Percentiles rank a stretch among this genome's conserved stretches.
phyloP scores from a whole-genome alignment of 2,113 vertebrate species.

The Choloepus hoffmanni region DNA sequence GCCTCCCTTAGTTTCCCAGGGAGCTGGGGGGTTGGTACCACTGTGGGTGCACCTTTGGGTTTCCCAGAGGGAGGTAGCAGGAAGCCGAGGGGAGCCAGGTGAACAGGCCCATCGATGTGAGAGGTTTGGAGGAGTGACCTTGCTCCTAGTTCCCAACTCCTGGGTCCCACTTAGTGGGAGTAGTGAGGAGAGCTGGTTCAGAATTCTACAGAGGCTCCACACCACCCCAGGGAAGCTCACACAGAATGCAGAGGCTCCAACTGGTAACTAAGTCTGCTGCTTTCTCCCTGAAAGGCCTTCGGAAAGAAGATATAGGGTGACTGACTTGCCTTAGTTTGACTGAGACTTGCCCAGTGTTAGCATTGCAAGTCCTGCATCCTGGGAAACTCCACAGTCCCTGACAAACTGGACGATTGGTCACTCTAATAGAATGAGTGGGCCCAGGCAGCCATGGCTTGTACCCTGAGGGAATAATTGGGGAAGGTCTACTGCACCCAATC shows the following conservation, averaged over 20 bases:
- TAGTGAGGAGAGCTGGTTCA: constrained; percentile 17
- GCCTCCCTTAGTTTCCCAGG: constrained; percentile 50
- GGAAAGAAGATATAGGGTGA: not conserved
- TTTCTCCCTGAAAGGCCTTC: constrained; percentile 22
- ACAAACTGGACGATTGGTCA: not conserved
- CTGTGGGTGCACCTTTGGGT: constrained; percentile 56
- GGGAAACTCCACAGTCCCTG: not conserved
- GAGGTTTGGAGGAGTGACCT: constrained; percentile 42
- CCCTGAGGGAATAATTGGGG: not conserved
- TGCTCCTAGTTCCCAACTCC: constrained; percentile 41
- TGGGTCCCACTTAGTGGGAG: constrained; percentile 43
- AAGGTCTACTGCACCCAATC: not conserved
- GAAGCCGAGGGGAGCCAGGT: constrained; percentile 35
- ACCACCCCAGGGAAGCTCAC: constrained; percentile 69
- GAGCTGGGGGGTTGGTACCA: constrained; percentile 15
- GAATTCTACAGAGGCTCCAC: constrained; percentile 69
- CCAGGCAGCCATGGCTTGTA: not conserved
- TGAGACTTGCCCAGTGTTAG: not conserved
- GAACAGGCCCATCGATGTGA: constrained; percentile 58
- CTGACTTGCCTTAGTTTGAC: not conserved
- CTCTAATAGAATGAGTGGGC: not conserved
- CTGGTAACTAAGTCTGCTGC: not conserved
- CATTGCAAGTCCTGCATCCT: not conserved
- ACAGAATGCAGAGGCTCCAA: not conserved
- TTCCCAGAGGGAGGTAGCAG: constrained; percentile 58